Evolutionary conservation across 2,797 vertebrate species (phyloP).

Genomic region (Aselliscus stoliczkanus): DNA sequence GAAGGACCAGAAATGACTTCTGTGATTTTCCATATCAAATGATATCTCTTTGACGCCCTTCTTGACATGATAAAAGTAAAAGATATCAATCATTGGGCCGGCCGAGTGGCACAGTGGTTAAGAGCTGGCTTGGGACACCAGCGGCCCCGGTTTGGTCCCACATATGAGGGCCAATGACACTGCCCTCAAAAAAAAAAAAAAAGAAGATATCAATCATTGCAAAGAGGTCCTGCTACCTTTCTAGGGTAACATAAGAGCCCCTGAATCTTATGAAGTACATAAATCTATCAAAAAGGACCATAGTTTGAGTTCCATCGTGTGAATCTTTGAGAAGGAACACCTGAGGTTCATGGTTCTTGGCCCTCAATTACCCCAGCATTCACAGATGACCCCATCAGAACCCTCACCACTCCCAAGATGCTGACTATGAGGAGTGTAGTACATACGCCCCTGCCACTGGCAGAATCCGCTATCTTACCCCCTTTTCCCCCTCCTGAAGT

Average conservation of each 20-base stretch:
- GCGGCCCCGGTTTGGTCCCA: too few relatives aligned
- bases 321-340: neutral
- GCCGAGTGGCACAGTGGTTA: too few relatives aligned
- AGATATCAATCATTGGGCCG: neutral
- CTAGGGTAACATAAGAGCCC: too few relatives aligned
- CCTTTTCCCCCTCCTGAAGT: too few relatives aligned
- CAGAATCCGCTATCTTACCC: neutral
- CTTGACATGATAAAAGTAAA: neutral
- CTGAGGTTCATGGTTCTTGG: neutral
- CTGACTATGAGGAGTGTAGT: accelerated
- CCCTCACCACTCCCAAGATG: accelerated
- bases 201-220: neutral
- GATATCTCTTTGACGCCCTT: neutral
- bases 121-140: too few relatives aligned
- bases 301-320: accelerated
- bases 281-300: neutral
- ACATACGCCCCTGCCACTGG: accelerated
- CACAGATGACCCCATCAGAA: accelerated
- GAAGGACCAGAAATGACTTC: neutral
- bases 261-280: accelerated
- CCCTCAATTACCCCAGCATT: accelerated
- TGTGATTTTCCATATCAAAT: neutral
- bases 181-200: too few relatives aligned
- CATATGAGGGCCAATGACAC: too few relatives aligned
- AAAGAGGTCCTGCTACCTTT: neutral